Percentiles rank a stretch among this genome's conserved stretches.
These are phyloP conservation scores for Zophobas morio DNA, from an alignment of 1,140 invertebrate genomes.

Conservation along the genomic window DNA sequence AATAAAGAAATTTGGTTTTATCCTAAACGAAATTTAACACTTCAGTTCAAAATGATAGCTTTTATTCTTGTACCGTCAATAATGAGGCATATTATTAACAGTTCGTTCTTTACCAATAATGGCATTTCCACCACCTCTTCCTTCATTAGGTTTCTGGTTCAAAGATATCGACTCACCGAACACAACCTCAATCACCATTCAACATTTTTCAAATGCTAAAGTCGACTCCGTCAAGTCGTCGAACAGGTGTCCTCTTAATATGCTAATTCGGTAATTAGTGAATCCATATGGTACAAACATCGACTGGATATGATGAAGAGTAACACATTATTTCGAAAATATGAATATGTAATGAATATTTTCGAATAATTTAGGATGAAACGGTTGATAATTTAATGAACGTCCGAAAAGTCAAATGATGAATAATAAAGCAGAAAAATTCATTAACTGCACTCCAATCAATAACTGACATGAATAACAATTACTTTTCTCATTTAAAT, in stretches of 20 bases:
- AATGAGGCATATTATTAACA: too few species aligned
- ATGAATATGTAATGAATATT: constrained; percentile 30
- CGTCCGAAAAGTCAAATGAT: constrained; percentile 24
- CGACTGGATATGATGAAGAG: constrained; percentile 14
- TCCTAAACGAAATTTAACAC: too few species aligned
- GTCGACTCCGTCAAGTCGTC: neutral
- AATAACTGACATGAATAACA: constrained; percentile 34
- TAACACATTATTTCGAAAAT: constrained; percentile 18
- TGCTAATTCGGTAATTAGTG: constrained; percentile 22
- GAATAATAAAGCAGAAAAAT: constrained; percentile 37
- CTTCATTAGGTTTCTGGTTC: constrained; percentile 17
- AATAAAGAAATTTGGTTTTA: too few species aligned
- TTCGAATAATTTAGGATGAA: constrained; percentile 1
- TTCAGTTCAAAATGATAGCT: too few species aligned
- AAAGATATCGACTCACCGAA: constrained; percentile 27
- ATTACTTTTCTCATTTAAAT: constrained; percentile 24
- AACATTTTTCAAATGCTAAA: constrained; percentile 20
- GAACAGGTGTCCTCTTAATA: constrained; percentile 32
- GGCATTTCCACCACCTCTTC: constrained; percentile 26
- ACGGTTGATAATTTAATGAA: constrained; percentile 7
- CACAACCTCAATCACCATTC: constrained; percentile 21
- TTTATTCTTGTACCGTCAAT: too few species aligned
- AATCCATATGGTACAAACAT: constrained; percentile 26
- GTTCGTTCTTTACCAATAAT: neutral
- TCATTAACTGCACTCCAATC: constrained; percentile 30